Base-by-base conservation (phyloP, 64 coral and sea anemone genomes). In the Orbicella faveolata region DNA sequence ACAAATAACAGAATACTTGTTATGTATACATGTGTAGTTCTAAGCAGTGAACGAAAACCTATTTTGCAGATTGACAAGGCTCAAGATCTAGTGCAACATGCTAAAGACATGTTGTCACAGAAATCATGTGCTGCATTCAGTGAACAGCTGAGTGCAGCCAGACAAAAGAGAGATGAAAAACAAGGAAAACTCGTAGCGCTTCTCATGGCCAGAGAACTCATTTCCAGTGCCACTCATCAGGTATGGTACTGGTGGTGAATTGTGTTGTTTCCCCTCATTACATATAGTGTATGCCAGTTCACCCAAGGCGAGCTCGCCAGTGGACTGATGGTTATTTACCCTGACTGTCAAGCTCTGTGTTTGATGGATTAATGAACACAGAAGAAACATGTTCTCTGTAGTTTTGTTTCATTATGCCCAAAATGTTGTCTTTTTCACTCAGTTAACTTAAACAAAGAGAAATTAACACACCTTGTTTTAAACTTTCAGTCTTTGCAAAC, bases 51-150 rank as follows among this genome's bases (percentile, higher is more conserved):
- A 82, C 2, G 12, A 59, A n/a, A 16, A 79, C 74, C 83, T 89
- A 9, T 74, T 86, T 54, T 86, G 4, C 52, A 96, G 94, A 81
- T 96, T 54, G 94, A 93, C 68, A 73, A 69, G 80, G 88, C 88
- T 19, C 90, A 93, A 69, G 91, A 96, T 87, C 84, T 90, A 67
- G 94, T 96, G 52, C 75, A 93, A 35, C 68, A 9, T 36, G 88
- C 88, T 48, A 96, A 93, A 86, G 25, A 26, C 34, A 48, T 36
- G 33, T 53, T 92, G 44, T 26, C 70, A 61, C 73, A 77, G 52
- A 78, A 78, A 74, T 15, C 81, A 0, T 51, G 63, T 84, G 63
- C 18, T 25, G 20, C 64, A 23, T 52, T 39, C 6, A 52, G 1
- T 16, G 82, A 84, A 19, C 82, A 84, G 64, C 64, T 84, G 23